Percentiles rank a stretch among this genome's conserved stretches.
phyloP scores from a whole-genome alignment of 2,888 invertebrate species.

The Ornithoptera alexandrae region DNA sequence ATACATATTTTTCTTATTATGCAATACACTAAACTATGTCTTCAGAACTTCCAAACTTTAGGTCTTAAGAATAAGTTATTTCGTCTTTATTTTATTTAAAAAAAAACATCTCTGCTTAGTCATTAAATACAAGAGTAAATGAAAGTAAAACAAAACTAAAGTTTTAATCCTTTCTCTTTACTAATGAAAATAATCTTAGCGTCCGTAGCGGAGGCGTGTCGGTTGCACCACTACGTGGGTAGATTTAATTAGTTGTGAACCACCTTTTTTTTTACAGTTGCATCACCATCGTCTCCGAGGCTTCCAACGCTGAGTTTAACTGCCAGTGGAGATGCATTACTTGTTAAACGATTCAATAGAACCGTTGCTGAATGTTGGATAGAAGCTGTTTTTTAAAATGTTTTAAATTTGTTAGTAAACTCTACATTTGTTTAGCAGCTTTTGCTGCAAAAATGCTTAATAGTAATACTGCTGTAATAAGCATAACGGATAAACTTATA shows the following conservation, averaged over 20 bases:
- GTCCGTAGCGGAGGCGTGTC: constrained; percentile 60
- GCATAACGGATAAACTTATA: no score
- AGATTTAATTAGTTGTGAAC: constrained; percentile 76
- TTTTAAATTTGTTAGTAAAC: no score
- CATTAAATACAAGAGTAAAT: constrained; percentile 14
- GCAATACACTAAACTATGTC: no score
- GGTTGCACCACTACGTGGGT: constrained; percentile 71
- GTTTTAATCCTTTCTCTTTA: constrained; percentile 50
- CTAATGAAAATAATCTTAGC: constrained; percentile 61
- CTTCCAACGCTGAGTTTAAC: constrained; percentile 33
- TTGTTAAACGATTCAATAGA: neutral
- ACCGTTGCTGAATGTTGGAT: no score
- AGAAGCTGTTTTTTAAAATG: neutral
- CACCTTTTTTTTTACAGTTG: constrained; percentile 63
- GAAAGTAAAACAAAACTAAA: constrained; percentile 17
- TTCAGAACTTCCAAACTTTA: no score
- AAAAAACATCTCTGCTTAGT: constrained; percentile 8
- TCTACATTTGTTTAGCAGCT: no score
- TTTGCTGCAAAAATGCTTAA: no score
- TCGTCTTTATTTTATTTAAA: neutral
- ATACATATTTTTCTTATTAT: no score
- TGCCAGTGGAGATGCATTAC: constrained; percentile 4
- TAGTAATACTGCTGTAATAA: no score
- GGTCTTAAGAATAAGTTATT: neutral
- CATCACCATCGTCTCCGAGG: constrained; percentile 50